phyloP scores from a whole-genome alignment of 2,113 vertebrate genomes.

The Uropsilus gracilis region DNA sequence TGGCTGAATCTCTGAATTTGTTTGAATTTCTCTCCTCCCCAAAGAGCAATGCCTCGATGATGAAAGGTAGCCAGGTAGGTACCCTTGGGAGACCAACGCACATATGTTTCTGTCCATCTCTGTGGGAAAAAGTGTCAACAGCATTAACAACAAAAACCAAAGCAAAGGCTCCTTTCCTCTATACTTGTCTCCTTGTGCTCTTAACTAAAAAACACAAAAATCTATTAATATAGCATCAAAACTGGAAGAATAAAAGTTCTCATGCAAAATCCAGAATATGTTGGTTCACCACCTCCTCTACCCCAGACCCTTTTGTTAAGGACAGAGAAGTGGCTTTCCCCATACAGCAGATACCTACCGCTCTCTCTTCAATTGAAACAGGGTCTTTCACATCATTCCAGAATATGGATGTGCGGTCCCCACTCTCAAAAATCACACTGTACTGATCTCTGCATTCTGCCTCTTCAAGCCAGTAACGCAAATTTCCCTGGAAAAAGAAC shows the following conservation, averaged over 20 bases:
- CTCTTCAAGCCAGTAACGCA: conserved; percentile 98
- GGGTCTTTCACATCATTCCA: conserved; percentile 96
- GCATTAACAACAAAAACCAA: fast-evolving
- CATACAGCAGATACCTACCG: conserved; percentile 85
- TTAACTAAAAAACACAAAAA: neutral
- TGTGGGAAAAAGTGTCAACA: conserved; percentile 58
- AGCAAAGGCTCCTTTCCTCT: too few relatives aligned
- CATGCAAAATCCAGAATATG: neutral
- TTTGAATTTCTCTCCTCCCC: conserved; percentile 99
- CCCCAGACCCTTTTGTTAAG: neutral
- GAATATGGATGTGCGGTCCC: conserved; percentile 96
- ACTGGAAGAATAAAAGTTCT: neutral
- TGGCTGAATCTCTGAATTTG: conserved; percentile 99
- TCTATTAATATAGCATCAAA: neutral
- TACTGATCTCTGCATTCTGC: conserved; percentile 97
- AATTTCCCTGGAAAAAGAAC: conserved; percentile 89
- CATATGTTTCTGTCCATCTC: conserved; percentile 98
- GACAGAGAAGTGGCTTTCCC: neutral
- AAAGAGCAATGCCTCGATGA: conserved; percentile 96
- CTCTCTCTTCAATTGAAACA: conserved; percentile 94
- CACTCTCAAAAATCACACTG: conserved; percentile 98
- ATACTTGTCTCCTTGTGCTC: neutral
- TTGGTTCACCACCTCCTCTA: fast-evolving
- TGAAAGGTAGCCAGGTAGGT: conserved; percentile 98
- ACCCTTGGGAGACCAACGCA: conserved; percentile 98